These are phyloP conservation scores for Corythornis vintsioides DNA, from an alignment of 2,113 vertebrate species.

Conservation along the genomic window DNA sequence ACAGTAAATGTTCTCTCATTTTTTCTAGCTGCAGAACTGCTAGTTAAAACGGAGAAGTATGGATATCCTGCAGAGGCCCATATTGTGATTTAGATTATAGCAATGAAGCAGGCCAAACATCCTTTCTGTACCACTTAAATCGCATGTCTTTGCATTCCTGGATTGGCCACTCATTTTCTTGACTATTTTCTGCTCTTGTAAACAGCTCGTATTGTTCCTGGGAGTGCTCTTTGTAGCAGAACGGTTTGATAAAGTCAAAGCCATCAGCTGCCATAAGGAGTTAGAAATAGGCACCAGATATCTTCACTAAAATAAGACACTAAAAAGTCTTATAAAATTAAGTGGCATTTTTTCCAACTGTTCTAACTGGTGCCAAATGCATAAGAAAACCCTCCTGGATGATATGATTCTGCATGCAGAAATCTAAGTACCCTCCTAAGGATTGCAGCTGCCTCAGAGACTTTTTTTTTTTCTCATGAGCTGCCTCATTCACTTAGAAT, in stretches of 20 bases:
- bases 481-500: conserved; percentile 63
- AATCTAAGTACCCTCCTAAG: not conserved
- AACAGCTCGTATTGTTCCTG: conserved; percentile 39
- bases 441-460: conserved; percentile 10
- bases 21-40: conserved; percentile 12
- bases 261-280: conserved; percentile 51
- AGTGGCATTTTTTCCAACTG: conserved; percentile 47
- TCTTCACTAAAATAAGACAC: not conserved
- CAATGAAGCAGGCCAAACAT: not conserved
- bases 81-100: conserved; percentile 36
- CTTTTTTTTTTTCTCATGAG: not conserved
- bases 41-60: not conserved
- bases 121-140: conserved; percentile 32
- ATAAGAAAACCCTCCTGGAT: not conserved
- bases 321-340: conserved; percentile 51
- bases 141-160: conserved; percentile 35
- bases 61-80: conserved; percentile 44
- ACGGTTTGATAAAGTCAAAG: conserved; percentile 41
- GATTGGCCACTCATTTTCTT: not conserved
- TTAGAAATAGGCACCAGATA: conserved; percentile 28
- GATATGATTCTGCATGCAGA: not conserved
- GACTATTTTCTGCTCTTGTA: conserved; percentile 40
- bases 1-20: conserved; percentile 34
- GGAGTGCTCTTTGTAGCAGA: conserved; percentile 46
- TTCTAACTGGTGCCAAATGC: not conserved